These are phyloP conservation scores for Turdus rufiventris DNA, from an alignment of 2,113 vertebrate genomes.

Conservation along the genomic window DNA sequence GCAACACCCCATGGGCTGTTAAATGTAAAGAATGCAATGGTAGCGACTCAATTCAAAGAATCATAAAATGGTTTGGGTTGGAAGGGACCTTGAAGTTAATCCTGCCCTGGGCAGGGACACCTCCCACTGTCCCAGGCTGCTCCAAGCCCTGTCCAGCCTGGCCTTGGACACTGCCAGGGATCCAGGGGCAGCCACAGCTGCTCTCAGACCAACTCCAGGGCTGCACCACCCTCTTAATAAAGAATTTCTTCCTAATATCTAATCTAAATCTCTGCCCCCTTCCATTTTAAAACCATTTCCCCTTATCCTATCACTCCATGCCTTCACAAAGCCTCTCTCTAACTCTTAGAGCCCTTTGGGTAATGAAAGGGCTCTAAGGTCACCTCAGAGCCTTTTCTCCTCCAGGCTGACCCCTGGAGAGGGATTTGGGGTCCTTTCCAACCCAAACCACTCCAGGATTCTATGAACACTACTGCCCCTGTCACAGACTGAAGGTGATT, in stretches of 20 bases:
- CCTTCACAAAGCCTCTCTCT: background rate
- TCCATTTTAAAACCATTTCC: background rate
- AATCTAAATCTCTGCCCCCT: background rate
- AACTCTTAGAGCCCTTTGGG: background rate
- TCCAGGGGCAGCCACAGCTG: background rate
- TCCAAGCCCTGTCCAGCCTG: rapidly evolving
- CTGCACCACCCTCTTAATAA: background rate
- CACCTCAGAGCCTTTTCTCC: background rate
- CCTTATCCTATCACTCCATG: background rate
- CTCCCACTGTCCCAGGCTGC: rapidly evolving
- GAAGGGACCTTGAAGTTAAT: background rate
- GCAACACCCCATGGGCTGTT: background rate
- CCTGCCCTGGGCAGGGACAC: background rate
- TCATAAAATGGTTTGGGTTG: background rate
- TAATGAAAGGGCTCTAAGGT: background rate
- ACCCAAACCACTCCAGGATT: background rate
- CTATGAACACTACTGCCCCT: rapidly evolving
- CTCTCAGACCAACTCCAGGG: background rate
- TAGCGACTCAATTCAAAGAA: background rate
- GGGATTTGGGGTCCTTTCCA: background rate
- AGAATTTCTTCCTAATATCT: background rate
- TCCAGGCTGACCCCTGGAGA: background rate
- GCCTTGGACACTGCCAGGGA: background rate
- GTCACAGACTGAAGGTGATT: background rate
- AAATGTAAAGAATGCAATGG: background rate